Evolutionary conservation across 2,888 invertebrate genomes (phyloP), one percentile per base, ranked within the genome.

Genomic region (Aleiodes leptofemur): DNA sequence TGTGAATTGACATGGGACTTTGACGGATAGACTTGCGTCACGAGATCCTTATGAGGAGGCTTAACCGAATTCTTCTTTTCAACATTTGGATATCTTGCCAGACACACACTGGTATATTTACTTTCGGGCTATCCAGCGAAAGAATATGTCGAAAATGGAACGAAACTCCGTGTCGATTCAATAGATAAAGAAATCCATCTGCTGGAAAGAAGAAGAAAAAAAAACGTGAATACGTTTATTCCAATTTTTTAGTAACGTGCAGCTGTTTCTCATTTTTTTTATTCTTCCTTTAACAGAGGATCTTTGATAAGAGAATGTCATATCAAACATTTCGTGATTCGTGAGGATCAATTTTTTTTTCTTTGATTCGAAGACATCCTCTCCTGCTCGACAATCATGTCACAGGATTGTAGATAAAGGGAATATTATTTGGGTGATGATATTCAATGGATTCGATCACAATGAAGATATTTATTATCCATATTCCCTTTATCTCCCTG

Each of bases 101-200:
- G 68, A 68, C 68, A 68, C 68, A 68, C 51, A 50, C 48, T 64
- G 64, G 14, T 34, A 61, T 61, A 61, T 50, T 14, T 23, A 50
- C 53, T 31, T 51, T 53, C 8, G 31, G 31, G 29, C 50, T 51
- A 68, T 6, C 31, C 6, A 53, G 3, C 16, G 16, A 14, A 14
- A 51, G 50, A 50, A 68, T 34, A 68, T 23, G 14, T 51, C 13
- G 51, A 14, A 14, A 68, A 31, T 50, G 68, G 50, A 31, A 50
- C 3, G 34, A 51, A 50, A 31, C 50, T 51, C 51, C 51, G 68
- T 68, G 68, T 68, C 51, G 68, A 29, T 68, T 51, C 51, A 29
- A 68, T 68, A 68, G 68, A 68, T 51, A 51, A 68, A 51, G 68
- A 68, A 31, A 68, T 51, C 51, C 51, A 68, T 68, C 51, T 68